Base-by-base conservation (phyloP, 2,113 vertebrate species). In the Calypte anna region DNA sequence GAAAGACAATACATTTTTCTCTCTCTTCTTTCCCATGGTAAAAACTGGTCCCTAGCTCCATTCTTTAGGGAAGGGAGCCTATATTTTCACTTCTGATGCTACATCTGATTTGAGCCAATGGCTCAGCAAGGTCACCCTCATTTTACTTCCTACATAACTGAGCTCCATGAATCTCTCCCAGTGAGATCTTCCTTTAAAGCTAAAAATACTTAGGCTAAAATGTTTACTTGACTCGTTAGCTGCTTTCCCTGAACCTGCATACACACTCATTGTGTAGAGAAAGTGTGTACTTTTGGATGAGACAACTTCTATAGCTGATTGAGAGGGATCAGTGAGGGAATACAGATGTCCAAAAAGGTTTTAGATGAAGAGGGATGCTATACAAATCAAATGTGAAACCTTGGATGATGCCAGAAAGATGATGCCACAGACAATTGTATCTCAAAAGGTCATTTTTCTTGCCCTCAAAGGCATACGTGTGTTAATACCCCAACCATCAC, bases 1-100 rank as follows among this genome's bases (percentile, higher is more conserved):
- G 82, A 93, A 95, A 97, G 95, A 97, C 97, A 97, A 96, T 97
- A 96, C 93, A 95, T 97, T 96, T 97, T 94, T 76, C 18, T 82
- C 72, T 80, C 82, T 77, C 83, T 46, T 86, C 72, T 94, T 95
- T 86, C 86, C 94, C 2, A 0, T 75, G 69, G 79, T 96, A 96
- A 92, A 96, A 96, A 86, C 81, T 30, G 63, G 74, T 91, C 30
- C 50, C 75, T 93, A 72, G 93, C 76, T 93, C 91, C 86, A 90
- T 95, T 96, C 75, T 96, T 96, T 55, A 63, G 82, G 92, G 75
- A 93, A 64, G 48, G 66, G 90, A 69, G 80, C 43, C 77, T 36
- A 76, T 78, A 83, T 86, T 97, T 91, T 89, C 53, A 70, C 63
- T 89, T 96, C 81, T 76, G 59, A 67, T 86, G 46, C 69, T 82